Evolutionary conservation across 2,888 invertebrate genomes (phyloP).

Genomic region (Gerosis bhagava): DNA sequence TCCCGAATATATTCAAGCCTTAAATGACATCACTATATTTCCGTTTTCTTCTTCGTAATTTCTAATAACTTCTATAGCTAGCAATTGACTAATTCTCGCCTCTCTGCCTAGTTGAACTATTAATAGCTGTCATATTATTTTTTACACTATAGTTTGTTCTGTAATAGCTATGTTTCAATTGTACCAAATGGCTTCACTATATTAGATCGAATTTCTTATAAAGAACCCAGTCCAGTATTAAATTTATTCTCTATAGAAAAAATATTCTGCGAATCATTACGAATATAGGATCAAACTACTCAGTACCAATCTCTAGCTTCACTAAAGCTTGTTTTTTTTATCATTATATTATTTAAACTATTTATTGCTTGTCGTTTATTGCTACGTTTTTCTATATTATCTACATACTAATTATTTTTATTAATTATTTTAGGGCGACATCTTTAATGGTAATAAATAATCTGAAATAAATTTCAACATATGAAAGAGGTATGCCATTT

Average conservation of each 20-base stretch:
- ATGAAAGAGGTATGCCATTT: slow-evolving; percentile 3
- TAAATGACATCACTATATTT: slow-evolving; percentile 58
- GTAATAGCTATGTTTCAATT: slow-evolving; percentile 67
- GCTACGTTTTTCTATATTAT: slow-evolving; percentile 69
- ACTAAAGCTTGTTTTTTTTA: slow-evolving; percentile 68
- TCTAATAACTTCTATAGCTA: slow-evolving; percentile 75
- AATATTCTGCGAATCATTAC: slow-evolving; percentile 67
- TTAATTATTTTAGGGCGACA: slow-evolving; percentile 29
- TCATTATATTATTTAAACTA: slow-evolving; percentile 54
- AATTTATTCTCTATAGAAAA: slow-evolving; percentile 70
- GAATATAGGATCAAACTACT: slow-evolving; percentile 63
- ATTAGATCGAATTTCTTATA: slow-evolving; percentile 50
- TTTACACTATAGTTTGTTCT: slow-evolving; percentile 52
- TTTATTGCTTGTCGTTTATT: slow-evolving; percentile 75
- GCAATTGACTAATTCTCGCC: slow-evolving; percentile 78
- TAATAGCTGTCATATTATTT: slow-evolving; percentile 53
- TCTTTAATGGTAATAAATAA: slow-evolving; percentile 17
- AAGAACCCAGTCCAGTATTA: slow-evolving; percentile 59
- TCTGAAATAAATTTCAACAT: slow-evolving; percentile 10
- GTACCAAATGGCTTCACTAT: slow-evolving; percentile 61
- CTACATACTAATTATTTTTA: slow-evolving; percentile 31
- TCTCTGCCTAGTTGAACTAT: slow-evolving; percentile 73
- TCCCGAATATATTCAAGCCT: slow-evolving; percentile 60
- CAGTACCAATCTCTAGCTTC: slow-evolving; percentile 78
- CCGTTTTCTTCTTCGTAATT: slow-evolving; percentile 49